phyloP scores from a whole-genome alignment of 2,888 invertebrate genomes.

The Petrophora chlorosata region DNA sequence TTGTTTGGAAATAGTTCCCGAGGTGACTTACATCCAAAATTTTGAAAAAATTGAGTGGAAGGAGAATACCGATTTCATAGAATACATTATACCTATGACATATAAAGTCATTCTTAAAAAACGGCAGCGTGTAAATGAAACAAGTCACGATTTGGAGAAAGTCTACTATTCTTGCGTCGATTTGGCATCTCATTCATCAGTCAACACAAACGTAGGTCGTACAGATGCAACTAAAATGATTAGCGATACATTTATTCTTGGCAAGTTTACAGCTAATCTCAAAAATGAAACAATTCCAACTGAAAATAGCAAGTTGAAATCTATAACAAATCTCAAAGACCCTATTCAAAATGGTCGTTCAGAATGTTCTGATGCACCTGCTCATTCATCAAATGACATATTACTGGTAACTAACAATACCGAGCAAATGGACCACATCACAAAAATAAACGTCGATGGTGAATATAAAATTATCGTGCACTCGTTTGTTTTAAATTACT shows the following conservation, averaged over 20 bases:
- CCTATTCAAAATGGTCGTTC: not conserved
- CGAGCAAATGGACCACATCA: not conserved
- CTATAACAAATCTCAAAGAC: constrained; percentile 1
- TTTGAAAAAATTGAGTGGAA: constrained; percentile 64
- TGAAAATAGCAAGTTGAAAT: constrained; percentile 1
- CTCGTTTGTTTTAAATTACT: not conserved
- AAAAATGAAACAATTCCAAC: constrained; percentile 12
- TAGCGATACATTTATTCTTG: constrained; percentile 58
- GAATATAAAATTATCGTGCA: not conserved
- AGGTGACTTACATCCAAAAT: constrained; percentile 60
- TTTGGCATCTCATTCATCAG: constrained; percentile 46
- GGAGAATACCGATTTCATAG: constrained; percentile 51
- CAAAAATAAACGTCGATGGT: constrained; percentile 6
- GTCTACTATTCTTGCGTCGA: constrained; percentile 73
- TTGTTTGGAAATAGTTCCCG: constrained; percentile 68
- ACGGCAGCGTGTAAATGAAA: constrained; percentile 23
- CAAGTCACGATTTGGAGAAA: constrained; percentile 39
- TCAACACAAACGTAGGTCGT: constrained; percentile 41
- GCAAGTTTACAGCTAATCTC: constrained; percentile 35
- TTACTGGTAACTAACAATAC: not conserved
- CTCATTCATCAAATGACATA: not conserved
- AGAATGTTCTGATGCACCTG: not conserved
- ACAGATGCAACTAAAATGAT: constrained; percentile 53
- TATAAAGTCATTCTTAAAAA: constrained; percentile 67
- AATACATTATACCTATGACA: constrained; percentile 68